These are phyloP conservation scores for Chionomys nivalis DNA, from an alignment of 2,113 vertebrate species.

Conservation along the genomic window DNA sequence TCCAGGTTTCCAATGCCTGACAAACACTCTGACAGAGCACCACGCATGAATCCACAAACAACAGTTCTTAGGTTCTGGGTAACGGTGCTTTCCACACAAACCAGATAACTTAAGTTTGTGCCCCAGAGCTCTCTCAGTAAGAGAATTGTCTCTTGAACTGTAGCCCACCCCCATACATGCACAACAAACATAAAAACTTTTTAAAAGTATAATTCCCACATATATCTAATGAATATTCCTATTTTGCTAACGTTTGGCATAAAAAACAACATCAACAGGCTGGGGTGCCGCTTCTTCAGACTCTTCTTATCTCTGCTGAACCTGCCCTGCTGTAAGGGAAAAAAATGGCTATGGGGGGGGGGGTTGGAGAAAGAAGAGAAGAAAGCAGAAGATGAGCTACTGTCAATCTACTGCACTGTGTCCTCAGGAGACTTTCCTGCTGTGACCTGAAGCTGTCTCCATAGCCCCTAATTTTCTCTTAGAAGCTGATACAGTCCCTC, in stretches of 20 bases:
- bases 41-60: not conserved
- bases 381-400: not conserved
- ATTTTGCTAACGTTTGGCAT: not conserved
- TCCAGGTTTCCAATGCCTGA: not conserved
- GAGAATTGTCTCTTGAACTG: not conserved
- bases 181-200: not conserved
- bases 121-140: not conserved
- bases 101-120: not conserved
- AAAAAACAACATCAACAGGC: not conserved
- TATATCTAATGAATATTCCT: not conserved
- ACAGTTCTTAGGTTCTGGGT: not conserved
- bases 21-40: not conserved
- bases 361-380: no score
- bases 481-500: not conserved
- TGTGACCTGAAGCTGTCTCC: not conserved
- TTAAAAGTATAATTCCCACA: not conserved
- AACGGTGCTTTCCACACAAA: not conserved
- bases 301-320: slow-evolving; percentile 44
- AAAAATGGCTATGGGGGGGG: not conserved
- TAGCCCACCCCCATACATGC: no score
- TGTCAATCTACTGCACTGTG: not conserved
- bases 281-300: not conserved
- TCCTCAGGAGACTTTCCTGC: not conserved
- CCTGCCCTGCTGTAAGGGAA: not conserved
- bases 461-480: not conserved